Evolutionary conservation across 1,140 invertebrate species (phyloP), one percentile per base, ranked within the genome.

Genomic region (Babylonia areolata): DNA sequence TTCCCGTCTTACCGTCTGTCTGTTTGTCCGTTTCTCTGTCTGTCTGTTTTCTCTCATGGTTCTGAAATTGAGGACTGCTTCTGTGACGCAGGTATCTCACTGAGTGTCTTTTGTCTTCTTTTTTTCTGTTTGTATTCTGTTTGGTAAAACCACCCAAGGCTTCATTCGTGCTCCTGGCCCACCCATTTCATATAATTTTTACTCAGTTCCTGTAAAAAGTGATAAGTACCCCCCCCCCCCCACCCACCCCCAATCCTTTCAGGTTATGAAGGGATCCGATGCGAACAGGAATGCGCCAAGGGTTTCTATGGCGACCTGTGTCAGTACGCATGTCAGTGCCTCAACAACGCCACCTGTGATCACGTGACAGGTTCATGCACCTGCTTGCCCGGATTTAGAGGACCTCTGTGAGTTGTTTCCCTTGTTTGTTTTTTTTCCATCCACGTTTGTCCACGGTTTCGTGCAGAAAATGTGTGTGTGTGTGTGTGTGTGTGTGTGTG

Each of bases 61-160:
- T n/a, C n/a, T n/a, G n/a, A n/a, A n/a, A n/a, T n/a, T n/a, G n/a
- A n/a, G n/a, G n/a, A n/a, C n/a, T n/a, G n/a, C n/a, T 5, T 46
- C 42, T 46, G 42, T 15, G 42, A 46, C 15, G 42, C 42, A 6
- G 42, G 42, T 46, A 46, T n/a, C 20, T 51, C 46, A 51, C 20
- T 51, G 20, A 11, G 46, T 51, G 9, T 51, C 20, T 51, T 6
- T 51, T 40, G 95, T 39, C 0, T n/a, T 73, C 9, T 73, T 3
- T 73, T 1, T 73, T 3, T 73, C 9, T 73, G 71, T 73, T 3
- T 73, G 95, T 71, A 28, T n/a, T 6, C 33, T 33, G 23, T 28
- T 9, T 71, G 28, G 23, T 71, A 9, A 71, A 71, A n/a, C n/a
- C n/a, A n/a, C n/a, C n/a, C n/a, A n/a, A n/a, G n/a, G n/a, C n/a